Base-by-base conservation (phyloP, 2,113 vertebrate species). In the Trochalopteron elliotii region DNA sequence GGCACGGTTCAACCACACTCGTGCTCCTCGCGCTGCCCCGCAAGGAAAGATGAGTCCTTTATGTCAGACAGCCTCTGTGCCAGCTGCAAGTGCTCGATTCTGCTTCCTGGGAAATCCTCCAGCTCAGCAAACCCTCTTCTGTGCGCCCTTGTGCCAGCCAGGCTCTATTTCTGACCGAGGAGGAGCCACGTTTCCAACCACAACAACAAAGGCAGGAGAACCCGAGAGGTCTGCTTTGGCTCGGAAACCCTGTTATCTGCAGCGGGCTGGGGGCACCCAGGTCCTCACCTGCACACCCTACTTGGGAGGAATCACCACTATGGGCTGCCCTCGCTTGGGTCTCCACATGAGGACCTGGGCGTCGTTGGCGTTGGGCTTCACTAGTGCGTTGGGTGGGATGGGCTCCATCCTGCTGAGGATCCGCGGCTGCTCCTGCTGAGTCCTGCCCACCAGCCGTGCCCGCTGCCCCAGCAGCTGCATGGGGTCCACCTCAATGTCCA, bases 311-410 rank as follows among this genome's bases (percentile, higher is more conserved):
- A 99, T 99, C 63, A 99, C 99, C 1, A 99, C 98, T 52, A 99
- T 98, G 5, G 99, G 98, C 27, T 98, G 98, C 22, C 99, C 99
- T 95, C 99, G 97, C 96, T 99, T 99, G 44, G 99, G 99, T 90
- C 99, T 98, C 99, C 99, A 99, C 99, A 99, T 99, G 96, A 99
- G 98, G 92, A 99, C 99, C 97, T 99, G 99, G 97, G 99, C 99
- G 33, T 99, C 99, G 5, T 99, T 99, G 97, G 99, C 99, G 3
- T 99, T 99, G 90, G 99, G 99, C 91, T 99, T 99, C 96, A 99
- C 98, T 97, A 99, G 98, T 95, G 99, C 99, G 0, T 99, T 99
- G 12, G 98, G 98, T 22, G 99, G 99, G 80, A 99, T 99, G 94
- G 99, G 98, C 83, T 99, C 99, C 99, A 99, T 99, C 92, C 98